A percentile compares a stretch with the other conserved stretches of the same genome.
Conservation (phyloP, 2,888 invertebrate species). For the Aricia artaxerxes region DNA sequence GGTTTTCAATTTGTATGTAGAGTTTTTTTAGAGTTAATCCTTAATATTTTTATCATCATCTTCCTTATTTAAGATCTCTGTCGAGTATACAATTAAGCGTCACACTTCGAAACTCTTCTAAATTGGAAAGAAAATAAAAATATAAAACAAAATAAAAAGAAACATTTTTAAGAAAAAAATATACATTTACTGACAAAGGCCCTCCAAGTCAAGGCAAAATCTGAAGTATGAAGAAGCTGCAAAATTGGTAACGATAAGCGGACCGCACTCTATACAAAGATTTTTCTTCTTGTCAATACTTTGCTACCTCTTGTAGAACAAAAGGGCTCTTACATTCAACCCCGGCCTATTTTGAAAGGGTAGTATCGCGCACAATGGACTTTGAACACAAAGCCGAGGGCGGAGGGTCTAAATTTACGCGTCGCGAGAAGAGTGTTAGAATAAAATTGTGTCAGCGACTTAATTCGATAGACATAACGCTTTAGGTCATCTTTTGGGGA, state of each 20-base stretch:
- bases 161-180: slow-evolving; percentile 8
- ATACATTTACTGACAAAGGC: slow-evolving; percentile 35
- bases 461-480: slow-evolving; percentile 38
- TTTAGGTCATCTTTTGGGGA: slow-evolving; percentile 29
- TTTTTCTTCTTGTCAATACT: slow-evolving; percentile 40
- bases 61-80: background rate
- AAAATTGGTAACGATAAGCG: slow-evolving; percentile 41
- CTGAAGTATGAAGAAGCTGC: slow-evolving; percentile 30
- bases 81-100: background rate
- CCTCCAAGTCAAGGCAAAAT: slow-evolving; percentile 36
- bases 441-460: slow-evolving; percentile 42
- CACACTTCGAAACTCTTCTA: background rate
- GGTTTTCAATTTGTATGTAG: background rate
- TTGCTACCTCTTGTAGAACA: slow-evolving; percentile 38
- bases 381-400: slow-evolving; percentile 24
- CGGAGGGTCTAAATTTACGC: slow-evolving; percentile 33
- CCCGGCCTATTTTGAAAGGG: slow-evolving; percentile 42
- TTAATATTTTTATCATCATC: no score
- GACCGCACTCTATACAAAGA: slow-evolving; percentile 42
- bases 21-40: background rate
- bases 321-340: slow-evolving; percentile 40
- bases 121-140: background rate
- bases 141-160: background rate
- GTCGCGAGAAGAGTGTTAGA: slow-evolving; percentile 33
- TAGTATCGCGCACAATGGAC: slow-evolving; percentile 17